Evolutionary conservation across 2,888 invertebrate genomes (phyloP).

Genomic region (Drosophila mulleri): DNA sequence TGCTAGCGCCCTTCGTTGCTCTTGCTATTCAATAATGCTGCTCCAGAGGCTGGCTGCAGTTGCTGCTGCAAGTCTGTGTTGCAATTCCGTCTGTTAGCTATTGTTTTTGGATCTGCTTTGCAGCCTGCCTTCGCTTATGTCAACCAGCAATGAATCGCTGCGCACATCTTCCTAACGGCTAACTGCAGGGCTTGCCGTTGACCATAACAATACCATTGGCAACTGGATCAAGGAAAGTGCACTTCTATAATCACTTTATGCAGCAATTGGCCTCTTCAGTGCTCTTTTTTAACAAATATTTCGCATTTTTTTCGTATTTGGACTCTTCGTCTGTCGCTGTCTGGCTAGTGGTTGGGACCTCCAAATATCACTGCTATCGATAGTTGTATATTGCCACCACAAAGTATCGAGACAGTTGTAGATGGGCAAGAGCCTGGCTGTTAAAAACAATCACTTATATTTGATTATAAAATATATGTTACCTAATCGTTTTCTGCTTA

Average conservation of each 20-base stretch:
- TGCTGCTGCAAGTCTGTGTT: constrained; percentile 5
- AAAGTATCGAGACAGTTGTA: not conserved
- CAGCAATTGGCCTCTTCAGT: constrained; percentile 24
- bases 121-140: constrained; percentile 47
- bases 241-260: constrained; percentile 14
- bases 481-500: not conserved
- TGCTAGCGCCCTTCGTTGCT: not conserved
- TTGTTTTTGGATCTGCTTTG: constrained; percentile 6
- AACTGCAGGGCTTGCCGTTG: constrained; percentile 21
- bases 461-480: not conserved
- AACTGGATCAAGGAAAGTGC: constrained; percentile 10
- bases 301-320: constrained; percentile 41
- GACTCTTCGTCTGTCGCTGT: constrained; percentile 52
- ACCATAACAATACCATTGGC: constrained; percentile 40
- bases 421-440: not conserved
- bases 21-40: constrained; percentile 1
- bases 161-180: constrained; percentile 60
- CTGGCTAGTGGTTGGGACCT: constrained; percentile 44
- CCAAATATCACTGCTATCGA: constrained; percentile 29
- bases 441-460: too few relatives aligned
- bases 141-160: constrained; percentile 63
- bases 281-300: constrained; percentile 28
- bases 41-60: not conserved
- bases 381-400: not conserved
- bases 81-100: not conserved